Evolutionary conservation across 2,113 vertebrate genomes (phyloP).

Genomic region (Typhlomys cinereus): DNA sequence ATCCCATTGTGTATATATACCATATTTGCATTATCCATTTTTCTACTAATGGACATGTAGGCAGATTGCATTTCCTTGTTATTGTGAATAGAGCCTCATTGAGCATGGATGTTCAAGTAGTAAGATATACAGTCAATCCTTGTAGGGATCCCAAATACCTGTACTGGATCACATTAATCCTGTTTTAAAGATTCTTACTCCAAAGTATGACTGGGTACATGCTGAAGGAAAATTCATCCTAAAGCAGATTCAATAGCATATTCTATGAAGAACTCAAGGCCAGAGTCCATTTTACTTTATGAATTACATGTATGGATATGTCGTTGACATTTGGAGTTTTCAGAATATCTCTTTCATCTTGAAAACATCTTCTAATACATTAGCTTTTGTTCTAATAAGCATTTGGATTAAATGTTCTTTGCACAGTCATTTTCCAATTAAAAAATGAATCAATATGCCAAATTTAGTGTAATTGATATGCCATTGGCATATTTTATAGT

Average conservation of each 20-base stretch:
- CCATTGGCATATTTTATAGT: background rate
- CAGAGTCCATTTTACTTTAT: background rate
- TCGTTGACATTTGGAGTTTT: background rate
- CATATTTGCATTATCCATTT: no score
- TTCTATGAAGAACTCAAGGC: background rate
- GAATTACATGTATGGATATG: background rate
- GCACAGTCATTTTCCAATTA: background rate
- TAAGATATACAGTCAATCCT: no score
- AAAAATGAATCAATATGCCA: background rate
- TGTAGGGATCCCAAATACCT: no score
- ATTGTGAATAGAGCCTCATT: no score
- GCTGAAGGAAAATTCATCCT: background rate
- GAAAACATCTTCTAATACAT: background rate
- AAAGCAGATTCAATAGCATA: background rate
- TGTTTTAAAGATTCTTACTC: background rate
- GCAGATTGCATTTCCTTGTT: no score
- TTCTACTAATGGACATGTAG: no score
- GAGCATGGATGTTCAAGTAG: no score
- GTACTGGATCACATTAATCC: no score
- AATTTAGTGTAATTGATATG: background rate
- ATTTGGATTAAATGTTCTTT: background rate
- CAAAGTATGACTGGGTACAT: background rate
- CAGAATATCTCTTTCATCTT: background rate
- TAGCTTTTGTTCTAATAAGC: background rate
- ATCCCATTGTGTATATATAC: no score